A percentile compares a stretch with the other conserved stretches of the same genome.
These are phyloP conservation scores for Alexandromys fortis DNA, from an alignment of 2,113 vertebrate genomes.

Conservation along the genomic window DNA sequence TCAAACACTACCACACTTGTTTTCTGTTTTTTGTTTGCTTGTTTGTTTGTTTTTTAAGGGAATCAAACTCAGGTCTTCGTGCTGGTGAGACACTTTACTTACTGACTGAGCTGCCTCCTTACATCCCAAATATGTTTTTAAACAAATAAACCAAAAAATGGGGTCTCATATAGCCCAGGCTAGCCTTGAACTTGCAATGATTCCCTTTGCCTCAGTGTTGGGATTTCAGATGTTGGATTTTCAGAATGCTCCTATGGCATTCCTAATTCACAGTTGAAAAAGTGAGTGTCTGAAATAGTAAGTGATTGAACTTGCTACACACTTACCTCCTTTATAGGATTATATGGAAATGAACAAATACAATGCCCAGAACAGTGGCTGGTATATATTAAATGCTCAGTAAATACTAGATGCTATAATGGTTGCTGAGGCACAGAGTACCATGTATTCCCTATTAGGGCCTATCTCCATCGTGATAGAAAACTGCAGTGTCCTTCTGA, in stretches of 20 bases:
- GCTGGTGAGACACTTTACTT: background rate
- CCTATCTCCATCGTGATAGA: background rate
- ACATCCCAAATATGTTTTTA: background rate
- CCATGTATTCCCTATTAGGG: background rate
- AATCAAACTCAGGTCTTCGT: background rate
- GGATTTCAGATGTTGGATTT: background rate
- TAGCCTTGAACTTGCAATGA: background rate
- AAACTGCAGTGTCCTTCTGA: conserved; percentile 19
- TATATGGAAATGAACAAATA: conserved; percentile 32
- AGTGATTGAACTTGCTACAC: background rate
- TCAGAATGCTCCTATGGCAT: background rate
- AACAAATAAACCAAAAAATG: background rate
- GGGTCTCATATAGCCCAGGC: background rate
- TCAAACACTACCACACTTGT: background rate
- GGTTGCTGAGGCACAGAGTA: background rate
- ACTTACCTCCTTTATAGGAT: background rate
- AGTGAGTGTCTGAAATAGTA: conserved; percentile 23
- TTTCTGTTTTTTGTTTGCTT: background rate
- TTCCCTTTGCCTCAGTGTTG: background rate
- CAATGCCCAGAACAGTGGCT: conserved; percentile 2
- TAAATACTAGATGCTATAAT: background rate
- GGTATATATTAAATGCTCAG: background rate
- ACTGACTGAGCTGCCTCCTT: background rate
- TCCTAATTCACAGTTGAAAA: background rate
- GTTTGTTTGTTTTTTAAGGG: too few relatives aligned